Conservation (phyloP, 1,140 invertebrate genomes). For the Pissodes strobi region DNA sequence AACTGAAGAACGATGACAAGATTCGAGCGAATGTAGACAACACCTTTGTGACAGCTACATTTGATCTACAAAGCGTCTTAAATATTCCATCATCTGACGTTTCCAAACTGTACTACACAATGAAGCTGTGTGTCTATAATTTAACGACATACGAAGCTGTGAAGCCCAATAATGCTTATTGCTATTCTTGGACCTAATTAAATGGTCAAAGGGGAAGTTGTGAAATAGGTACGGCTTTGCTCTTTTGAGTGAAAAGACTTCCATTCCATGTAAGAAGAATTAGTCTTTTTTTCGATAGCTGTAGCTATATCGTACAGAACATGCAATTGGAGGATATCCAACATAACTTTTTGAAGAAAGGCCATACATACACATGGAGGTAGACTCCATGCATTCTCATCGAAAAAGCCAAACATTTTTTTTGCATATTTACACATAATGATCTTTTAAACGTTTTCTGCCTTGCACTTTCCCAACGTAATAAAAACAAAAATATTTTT, state of each 20-base stretch:
- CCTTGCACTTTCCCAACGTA: neutral
- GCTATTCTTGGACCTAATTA: conserved; percentile 39
- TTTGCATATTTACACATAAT: neutral
- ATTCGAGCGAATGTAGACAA: neutral
- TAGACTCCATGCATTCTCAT: conserved; percentile 21
- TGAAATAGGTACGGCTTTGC: conserved; percentile 22
- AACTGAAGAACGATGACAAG: too few species aligned
- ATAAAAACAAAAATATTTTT: conserved; percentile 8
- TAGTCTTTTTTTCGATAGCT: too few species aligned
- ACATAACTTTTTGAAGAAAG: conserved; percentile 25
- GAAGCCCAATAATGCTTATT: conserved; percentile 27
- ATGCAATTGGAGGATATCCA: neutral
- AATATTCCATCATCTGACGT: conserved; percentile 40
- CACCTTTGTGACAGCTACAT: conserved; percentile 30
- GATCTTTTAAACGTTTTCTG: neutral
- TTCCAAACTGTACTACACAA: conserved; percentile 39
- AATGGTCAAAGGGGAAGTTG: conserved; percentile 35
- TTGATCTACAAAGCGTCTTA: conserved; percentile 43
- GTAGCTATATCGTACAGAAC: neutral
- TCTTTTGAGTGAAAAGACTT: too few species aligned
- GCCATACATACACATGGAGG: conserved; percentile 21
- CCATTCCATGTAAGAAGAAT: too few species aligned
- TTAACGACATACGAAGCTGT: conserved; percentile 40
- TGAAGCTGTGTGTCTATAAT: conserved; percentile 42
- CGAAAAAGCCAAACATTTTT: neutral